These are phyloP conservation scores for Agrochola lychnidis DNA, from an alignment of 2,888 invertebrate species.

Conservation along the genomic window DNA sequence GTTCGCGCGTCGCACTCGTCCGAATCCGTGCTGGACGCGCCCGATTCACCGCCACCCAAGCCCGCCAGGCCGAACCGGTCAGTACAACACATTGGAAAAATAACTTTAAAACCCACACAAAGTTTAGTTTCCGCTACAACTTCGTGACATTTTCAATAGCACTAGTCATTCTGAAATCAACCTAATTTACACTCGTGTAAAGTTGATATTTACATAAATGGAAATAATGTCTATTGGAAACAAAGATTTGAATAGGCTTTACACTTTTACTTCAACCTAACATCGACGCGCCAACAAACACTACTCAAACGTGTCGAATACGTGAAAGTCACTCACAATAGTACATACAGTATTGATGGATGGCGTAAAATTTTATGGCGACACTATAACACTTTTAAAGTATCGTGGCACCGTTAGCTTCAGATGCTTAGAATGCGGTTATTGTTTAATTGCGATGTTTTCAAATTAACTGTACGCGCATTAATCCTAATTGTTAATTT, in stretches of 20 bases:
- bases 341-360: conserved; percentile 57
- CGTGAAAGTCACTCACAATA: conserved; percentile 62
- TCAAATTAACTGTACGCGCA: conserved; percentile 5
- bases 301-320: conserved; percentile 44
- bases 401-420: conserved; percentile 43
- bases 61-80: conserved; percentile 96
- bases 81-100: conserved; percentile 48
- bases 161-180: conserved; percentile 27
- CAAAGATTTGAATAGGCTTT: conserved; percentile 26
- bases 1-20: conserved; percentile 95
- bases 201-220: not conserved
- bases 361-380: conserved; percentile 60
- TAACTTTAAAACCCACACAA: not conserved
- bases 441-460: conserved; percentile 23
- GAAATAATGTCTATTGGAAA: not conserved
- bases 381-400: conserved; percentile 59
- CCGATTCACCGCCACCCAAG: conserved; percentile 94
- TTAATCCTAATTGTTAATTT: conserved; percentile 9
- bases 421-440: conserved; percentile 16
- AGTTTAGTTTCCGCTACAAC: conserved; percentile 9
- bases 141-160: not conserved
- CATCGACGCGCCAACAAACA: conserved; percentile 33
- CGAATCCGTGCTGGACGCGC: conserved; percentile 93
- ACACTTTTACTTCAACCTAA: conserved; percentile 30
- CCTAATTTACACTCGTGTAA: not conserved